Conservation (phyloP, 2,113 vertebrate genomes). For the Oryctolagus cuniculus region mOryCun1.1 NC_091433.1:198135001-198135500, state of each 20-base stretch:
- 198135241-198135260: neutral
- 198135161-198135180: neutral
- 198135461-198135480: too few species aligned
- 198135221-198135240: neutral
- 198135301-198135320: neutral
- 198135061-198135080: too few species aligned
- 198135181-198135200: neutral
- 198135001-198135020: neutral
- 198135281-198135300: too few species aligned
- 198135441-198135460: too few species aligned
- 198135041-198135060: neutral
- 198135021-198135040: neutral
- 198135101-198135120: too few species aligned
- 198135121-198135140: too few species aligned
- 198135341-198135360: neutral
- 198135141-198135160: neutral
- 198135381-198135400: too few species aligned
- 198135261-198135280: neutral
- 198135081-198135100: too few species aligned
- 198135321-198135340: neutral
- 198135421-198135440: too few species aligned
- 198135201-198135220: neutral
- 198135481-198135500: too few species aligned
- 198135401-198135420: too few species aligned
- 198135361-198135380: too few species aligned